Evolutionary conservation across 2,113 vertebrate genomes (phyloP).

Genomic region (Garra rufa): DNA sequence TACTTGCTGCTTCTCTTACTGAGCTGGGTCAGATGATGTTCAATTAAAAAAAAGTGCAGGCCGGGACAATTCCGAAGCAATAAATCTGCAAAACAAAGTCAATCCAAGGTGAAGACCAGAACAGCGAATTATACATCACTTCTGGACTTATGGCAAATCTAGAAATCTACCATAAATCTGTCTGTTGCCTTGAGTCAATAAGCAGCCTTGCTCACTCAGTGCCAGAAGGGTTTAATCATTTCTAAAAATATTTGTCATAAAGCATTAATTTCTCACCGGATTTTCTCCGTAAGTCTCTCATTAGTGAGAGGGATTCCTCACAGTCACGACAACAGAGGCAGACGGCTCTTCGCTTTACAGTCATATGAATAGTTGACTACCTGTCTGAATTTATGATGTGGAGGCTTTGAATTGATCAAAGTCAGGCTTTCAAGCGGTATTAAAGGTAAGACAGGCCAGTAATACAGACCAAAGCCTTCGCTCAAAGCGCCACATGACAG

Average conservation of each 20-base stretch:
- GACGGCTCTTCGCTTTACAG: constrained; percentile 30
- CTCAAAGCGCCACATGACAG: constrained; percentile 21
- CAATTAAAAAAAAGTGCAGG: constrained; percentile 75
- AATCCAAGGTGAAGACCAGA: constrained; percentile 71
- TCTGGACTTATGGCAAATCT: constrained; percentile 20
- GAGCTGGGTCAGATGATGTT: constrained; percentile 65
- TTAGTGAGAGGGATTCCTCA: constrained; percentile 49
- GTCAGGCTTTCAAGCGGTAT: constrained; percentile 55
- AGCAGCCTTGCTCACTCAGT: constrained; percentile 22
- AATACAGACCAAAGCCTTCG: constrained; percentile 38
- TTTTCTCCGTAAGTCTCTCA: constrained; percentile 31
- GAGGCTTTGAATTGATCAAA: constrained; percentile 65
- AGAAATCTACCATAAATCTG: constrained; percentile 50
- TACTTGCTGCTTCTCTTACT: constrained; percentile 62
- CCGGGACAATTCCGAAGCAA: constrained; percentile 62
- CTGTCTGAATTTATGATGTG: constrained; percentile 45
- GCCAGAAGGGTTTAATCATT: constrained; percentile 36
- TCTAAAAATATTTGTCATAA: constrained; percentile 44
- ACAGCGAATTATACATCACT: constrained; percentile 54
- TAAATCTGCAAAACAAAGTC: constrained; percentile 76
- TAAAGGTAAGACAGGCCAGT: constrained; percentile 42
- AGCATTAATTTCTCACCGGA: constrained; percentile 49
- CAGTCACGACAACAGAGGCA: constrained; percentile 35
- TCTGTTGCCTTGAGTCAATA: constrained; percentile 22
- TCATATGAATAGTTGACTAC: constrained; percentile 25